Evolutionary conservation across 2,888 invertebrate genomes (phyloP).

Genomic region (Limenitis camilla): DNA sequence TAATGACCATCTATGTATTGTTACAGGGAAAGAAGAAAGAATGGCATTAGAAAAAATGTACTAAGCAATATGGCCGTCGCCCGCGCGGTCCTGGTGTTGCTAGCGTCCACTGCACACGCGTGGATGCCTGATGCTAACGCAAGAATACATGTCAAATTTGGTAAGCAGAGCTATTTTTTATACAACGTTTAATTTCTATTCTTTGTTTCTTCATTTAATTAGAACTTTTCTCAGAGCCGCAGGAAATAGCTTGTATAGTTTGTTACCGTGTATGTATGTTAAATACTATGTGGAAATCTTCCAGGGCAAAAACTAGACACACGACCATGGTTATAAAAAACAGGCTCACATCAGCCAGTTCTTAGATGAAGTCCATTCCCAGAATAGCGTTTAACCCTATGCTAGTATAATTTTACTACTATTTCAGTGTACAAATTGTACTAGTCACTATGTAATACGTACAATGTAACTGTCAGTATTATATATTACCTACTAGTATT

Average conservation of each 20-base stretch:
- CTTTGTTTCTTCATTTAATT: too few species aligned
- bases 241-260: not conserved
- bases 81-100: conserved; percentile 72
- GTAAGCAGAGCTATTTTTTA: conserved; percentile 46
- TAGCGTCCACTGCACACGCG: conserved; percentile 75
- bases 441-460: not conserved
- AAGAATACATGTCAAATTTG: conserved; percentile 78
- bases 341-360: not conserved
- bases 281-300: not conserved
- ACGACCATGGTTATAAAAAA: conserved; percentile 2
- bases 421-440: conserved; percentile 1
- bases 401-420: not conserved
- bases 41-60: conserved; percentile 61
- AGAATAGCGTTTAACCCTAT: not conserved
- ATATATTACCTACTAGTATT: too few species aligned
- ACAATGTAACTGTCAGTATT: too few species aligned
- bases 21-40: conserved; percentile 51
- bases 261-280: not conserved
- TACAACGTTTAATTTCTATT: too few species aligned
- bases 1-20: conserved; percentile 25
- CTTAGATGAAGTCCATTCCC: conserved; percentile 1
- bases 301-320: conserved; percentile 1
- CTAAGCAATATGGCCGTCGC: conserved; percentile 67
- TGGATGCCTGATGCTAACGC: conserved; percentile 84
- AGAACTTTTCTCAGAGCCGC: not conserved